A percentile compares a stretch with the other conserved stretches of the same genome.
phyloP scores from a whole-genome alignment of 2,888 invertebrate genomes.

The Muschampia plurimacula region DNA sequence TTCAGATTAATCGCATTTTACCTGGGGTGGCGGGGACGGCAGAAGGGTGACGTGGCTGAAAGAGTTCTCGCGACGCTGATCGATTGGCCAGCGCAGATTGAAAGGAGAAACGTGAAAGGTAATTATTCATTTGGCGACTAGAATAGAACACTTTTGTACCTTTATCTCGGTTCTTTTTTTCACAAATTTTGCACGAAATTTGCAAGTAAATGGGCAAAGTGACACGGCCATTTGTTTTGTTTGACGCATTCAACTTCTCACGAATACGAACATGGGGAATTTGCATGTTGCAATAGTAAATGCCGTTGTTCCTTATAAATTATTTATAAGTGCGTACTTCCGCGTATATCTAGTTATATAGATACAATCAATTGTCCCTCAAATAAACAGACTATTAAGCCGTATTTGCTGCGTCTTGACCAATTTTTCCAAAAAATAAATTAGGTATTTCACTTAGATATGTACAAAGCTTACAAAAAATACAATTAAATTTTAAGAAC shows the following conservation, averaged over 20 bases:
- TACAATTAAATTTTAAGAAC: too few species aligned
- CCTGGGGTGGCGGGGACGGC: slow-evolving; percentile 75
- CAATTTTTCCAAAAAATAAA: too few species aligned
- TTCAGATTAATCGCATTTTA: slow-evolving; percentile 85
- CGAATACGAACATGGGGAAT: slow-evolving; percentile 59
- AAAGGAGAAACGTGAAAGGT: slow-evolving; percentile 84
- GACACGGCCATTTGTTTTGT: slow-evolving; percentile 81
- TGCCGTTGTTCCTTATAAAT: neutral
- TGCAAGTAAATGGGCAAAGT: slow-evolving; percentile 83
- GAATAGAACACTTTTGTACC: slow-evolving; percentile 85
- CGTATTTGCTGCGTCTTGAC: too few species aligned
- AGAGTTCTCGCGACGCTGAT: slow-evolving; percentile 84
- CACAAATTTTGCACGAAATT: slow-evolving; percentile 82
- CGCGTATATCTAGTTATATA: neutral
- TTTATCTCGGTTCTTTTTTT: slow-evolving; percentile 79
- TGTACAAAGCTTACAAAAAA: too few species aligned
- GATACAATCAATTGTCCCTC: too few species aligned
- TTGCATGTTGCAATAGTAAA: slow-evolving; percentile 30
- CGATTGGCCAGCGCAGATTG: slow-evolving; percentile 82
- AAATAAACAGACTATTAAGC: too few species aligned
- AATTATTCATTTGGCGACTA: slow-evolving; percentile 86
- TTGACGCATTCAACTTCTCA: slow-evolving; percentile 73
- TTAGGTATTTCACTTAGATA: too few species aligned
- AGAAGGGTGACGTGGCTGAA: slow-evolving; percentile 80
- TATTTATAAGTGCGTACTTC: slow-evolving; percentile 19